Conservation (phyloP, 2,888 invertebrate genomes). For the Plebejus anna region DNA sequence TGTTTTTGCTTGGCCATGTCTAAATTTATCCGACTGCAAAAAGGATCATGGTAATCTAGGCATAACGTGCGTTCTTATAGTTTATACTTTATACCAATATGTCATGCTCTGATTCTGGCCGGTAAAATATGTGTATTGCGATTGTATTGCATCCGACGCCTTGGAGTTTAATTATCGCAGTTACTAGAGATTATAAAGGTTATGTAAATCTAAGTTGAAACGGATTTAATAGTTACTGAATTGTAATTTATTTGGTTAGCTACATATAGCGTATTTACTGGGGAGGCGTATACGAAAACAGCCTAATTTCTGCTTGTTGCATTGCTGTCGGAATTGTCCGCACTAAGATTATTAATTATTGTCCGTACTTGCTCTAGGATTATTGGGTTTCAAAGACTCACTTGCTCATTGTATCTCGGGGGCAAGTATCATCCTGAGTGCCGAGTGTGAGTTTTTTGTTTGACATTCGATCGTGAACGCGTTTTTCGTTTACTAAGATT, state of each 20-base stretch:
- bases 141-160: slow-evolving; percentile 27
- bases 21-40: background rate
- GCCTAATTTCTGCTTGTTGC: too few relatives aligned
- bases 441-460: too few relatives aligned
- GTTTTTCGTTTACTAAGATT: too few relatives aligned
- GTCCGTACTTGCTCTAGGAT: too few relatives aligned
- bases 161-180: slow-evolving; percentile 22
- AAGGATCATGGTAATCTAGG: background rate
- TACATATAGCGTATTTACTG: background rate
- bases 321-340: too few relatives aligned
- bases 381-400: too few relatives aligned
- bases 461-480: too few relatives aligned
- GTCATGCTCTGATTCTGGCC: slow-evolving; percentile 24
- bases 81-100: background rate
- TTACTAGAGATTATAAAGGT: slow-evolving; percentile 24
- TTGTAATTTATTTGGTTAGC: background rate
- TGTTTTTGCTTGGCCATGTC: too few relatives aligned
- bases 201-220: slow-evolving; percentile 10
- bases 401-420: too few relatives aligned
- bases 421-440: too few relatives aligned
- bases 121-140: slow-evolving; percentile 26
- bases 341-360: too few relatives aligned
- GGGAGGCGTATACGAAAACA: background rate
- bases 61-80: background rate
- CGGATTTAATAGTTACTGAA: background rate